Evolutionary conservation across 2,888 invertebrate genomes (phyloP), one percentile per base, ranked within the genome.

Genomic region (Pseudoips prasinana): DNA sequence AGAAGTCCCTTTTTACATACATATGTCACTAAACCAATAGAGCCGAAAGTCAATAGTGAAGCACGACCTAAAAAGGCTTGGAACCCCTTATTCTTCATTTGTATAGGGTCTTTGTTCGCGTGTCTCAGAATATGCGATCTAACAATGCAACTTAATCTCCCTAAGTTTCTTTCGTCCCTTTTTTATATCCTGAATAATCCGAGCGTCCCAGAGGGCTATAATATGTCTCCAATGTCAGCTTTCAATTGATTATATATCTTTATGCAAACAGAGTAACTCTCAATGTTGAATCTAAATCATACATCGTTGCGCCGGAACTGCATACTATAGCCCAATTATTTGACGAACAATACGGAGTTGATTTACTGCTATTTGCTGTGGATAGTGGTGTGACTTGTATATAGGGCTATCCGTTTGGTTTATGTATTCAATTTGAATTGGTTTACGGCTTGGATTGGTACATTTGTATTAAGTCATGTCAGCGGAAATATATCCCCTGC

Each of bases 321-420:
- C 57, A 51, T 57, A 38, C 48, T 48, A 47, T 29, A 23, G 32
- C 29, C 39, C 48, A 59, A 59, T 59, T 59, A 57, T 59, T 57
- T 57, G 60, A 57, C 48, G 57, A 59, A 57, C 60, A 57, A 59
- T 59, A 32, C 57, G 14, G 30, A 37, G 39, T 56, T 56, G 56
- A 57, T 57, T 57, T 57, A 57, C 56, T 57, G 48, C 17, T 10
- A 32, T 31, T 17, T 14, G 18, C 18, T 27, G 26, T 26, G 33
- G 22, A 38, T 39, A 28, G 46, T 34, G 32, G 46, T 34, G 32
- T 32, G 38, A 36, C 23, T 41, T 38, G 29, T 27, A 18, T 30
- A 20, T 34, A 59, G 48, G 60, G 60, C 14, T 48, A 41, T 27
- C 36, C 3, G 3, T 14, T 3, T 14, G 2, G 14, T 14, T 14